Percentiles rank a stretch among this genome's conserved stretches.
These are phyloP conservation scores for Florisuga fusca DNA, from an alignment of 2,797 vertebrate species.

Conservation along the genomic window DNA sequence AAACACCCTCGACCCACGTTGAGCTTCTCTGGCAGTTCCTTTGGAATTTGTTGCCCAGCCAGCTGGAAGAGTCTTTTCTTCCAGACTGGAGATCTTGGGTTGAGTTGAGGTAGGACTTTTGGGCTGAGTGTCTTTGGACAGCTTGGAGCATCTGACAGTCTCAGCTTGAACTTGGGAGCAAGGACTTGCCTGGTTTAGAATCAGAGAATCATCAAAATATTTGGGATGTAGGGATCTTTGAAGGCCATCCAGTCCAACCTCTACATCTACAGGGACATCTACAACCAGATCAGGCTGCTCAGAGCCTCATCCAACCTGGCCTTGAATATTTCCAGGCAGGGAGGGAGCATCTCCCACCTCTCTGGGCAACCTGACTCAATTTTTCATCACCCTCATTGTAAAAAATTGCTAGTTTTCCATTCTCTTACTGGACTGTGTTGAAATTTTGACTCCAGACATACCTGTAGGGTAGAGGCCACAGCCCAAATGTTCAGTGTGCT, in stretches of 20 bases:
- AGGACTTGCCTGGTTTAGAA: neutral
- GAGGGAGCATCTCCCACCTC: too few species aligned
- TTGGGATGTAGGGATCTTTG: too few species aligned
- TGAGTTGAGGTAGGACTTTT: neutral
- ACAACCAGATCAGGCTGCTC: too few species aligned
- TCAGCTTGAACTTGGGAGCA: neutral
- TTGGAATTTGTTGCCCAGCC: neutral
- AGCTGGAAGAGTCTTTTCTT: neutral
- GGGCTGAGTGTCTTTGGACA: neutral
- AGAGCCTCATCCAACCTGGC: too few species aligned
- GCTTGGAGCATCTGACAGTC: neutral
- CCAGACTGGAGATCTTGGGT: accelerated
- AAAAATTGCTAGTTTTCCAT: neutral
- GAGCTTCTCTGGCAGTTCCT: neutral
- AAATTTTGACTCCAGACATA: neutral
- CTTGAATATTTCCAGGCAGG: too few species aligned
- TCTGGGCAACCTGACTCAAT: too few species aligned
- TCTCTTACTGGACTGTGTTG: too few species aligned
- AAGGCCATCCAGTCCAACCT: too few species aligned
- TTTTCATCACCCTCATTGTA: too few species aligned
- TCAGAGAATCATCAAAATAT: too few species aligned
- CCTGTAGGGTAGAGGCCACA: neutral
- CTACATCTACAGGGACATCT: too few species aligned
- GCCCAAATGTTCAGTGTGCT: neutral
- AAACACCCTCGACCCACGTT: accelerated